Conservation (phyloP, 2,888 invertebrate genomes). For the Trichacis sp. region DNA sequence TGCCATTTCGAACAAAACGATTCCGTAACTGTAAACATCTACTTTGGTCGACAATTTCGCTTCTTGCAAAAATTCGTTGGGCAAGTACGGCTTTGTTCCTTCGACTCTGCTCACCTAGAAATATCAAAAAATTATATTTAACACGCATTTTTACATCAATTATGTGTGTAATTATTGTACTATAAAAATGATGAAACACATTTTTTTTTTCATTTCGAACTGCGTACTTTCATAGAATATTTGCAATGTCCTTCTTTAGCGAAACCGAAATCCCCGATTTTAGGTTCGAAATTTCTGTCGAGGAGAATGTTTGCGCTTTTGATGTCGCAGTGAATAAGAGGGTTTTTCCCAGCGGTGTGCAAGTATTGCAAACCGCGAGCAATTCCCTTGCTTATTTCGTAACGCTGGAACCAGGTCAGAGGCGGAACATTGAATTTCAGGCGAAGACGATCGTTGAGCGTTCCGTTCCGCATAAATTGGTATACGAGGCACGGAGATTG, state of each 20-base stretch:
- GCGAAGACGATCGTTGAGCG: slow-evolving; percentile 81
- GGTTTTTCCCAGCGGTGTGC: slow-evolving; percentile 80
- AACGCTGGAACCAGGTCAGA: slow-evolving; percentile 79
- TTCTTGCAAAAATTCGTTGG: slow-evolving; percentile 83
- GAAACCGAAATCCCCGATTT: slow-evolving; percentile 93
- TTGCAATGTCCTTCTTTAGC: slow-evolving; percentile 79
- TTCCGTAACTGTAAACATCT: slow-evolving; percentile 91
- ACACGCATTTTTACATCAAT: no score
- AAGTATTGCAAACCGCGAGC: slow-evolving; percentile 89
- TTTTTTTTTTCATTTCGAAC: no score
- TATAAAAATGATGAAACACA: no score
- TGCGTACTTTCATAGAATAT: slow-evolving; percentile 68
- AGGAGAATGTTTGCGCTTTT: slow-evolving; percentile 93
- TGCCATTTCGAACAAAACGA: slow-evolving; percentile 83
- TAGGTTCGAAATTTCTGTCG: slow-evolving; percentile 84
- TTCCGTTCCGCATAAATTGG: slow-evolving; percentile 90
- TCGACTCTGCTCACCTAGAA: slow-evolving; percentile 74
- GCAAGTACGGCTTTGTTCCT: slow-evolving; percentile 87
- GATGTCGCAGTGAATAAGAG: slow-evolving; percentile 92
- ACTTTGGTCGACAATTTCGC: slow-evolving; percentile 86
- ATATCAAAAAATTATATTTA: no score
- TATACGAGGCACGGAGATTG: slow-evolving; percentile 88
- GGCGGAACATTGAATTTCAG: slow-evolving; percentile 68
- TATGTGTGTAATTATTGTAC: no score
- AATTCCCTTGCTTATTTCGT: slow-evolving; percentile 83